Evolutionary conservation across 2,113 vertebrate genomes (phyloP).

Genomic region (Laterallus jamaicensis): DNA sequence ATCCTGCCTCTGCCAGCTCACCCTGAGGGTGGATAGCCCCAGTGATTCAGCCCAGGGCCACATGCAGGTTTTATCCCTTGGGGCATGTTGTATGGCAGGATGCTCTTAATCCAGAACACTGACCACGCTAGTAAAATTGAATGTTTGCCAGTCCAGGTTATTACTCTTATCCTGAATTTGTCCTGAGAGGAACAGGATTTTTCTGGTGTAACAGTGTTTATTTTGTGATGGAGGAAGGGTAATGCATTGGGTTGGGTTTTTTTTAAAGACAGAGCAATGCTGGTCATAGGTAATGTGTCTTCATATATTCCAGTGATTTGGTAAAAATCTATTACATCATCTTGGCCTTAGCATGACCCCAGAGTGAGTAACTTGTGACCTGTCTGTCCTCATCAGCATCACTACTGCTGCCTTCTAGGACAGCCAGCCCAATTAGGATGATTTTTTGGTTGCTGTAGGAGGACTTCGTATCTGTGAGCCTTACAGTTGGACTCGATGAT

Average conservation of each 20-base stretch:
- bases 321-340: background rate
- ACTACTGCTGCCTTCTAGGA: background rate
- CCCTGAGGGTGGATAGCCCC: background rate
- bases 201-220: background rate
- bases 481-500: no score
- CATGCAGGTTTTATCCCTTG: background rate
- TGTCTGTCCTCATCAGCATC: conserved; percentile 1
- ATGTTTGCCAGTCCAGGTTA: background rate
- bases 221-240: background rate
- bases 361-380: conserved; percentile 23
- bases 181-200: background rate
- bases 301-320: background rate
- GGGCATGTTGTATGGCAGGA: background rate
- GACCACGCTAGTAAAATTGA: background rate
- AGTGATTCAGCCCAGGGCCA: background rate
- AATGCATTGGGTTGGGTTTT: background rate
- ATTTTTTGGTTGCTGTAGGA: conserved; percentile 2
- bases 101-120: background rate
- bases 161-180: background rate
- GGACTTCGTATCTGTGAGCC: background rate
- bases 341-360: background rate
- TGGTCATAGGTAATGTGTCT: background rate
- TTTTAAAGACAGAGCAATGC: background rate
- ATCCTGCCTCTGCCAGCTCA: background rate
- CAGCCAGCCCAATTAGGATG: conserved; percentile 7